Evolutionary conservation across 2,888 invertebrate genomes (phyloP), one percentile per base, ranked within the genome.

Genomic region (Cerastis rubricosa): DNA sequence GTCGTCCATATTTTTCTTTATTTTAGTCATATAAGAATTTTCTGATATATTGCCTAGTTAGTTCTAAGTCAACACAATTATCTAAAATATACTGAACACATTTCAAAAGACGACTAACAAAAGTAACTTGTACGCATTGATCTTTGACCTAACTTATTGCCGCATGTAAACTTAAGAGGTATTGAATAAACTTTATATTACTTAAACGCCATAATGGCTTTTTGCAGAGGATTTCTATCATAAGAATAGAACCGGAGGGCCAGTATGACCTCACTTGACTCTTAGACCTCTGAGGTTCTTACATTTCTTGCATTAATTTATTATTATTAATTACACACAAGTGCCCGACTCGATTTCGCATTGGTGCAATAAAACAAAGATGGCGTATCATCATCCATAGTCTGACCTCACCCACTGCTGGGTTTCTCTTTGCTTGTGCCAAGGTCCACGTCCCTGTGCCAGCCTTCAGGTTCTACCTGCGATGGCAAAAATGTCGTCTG

Each of bases 111-210:
- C 12, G 22, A 70, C 35, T 66, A 0, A 65, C 51, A 65, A 51
- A 67, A 54, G 1, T 6, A 54, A 35, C 40, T 51, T 17, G 17
- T 61, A n/a, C 51, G 22, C 29, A 19, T 66, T 70, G 40, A 70
- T 78, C 65, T 83, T 83, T 78, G 22, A 66, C 65, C 29, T 35
- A 54, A 70, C 17, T 70, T 66, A 76, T 69, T 76, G 49, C 63
- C 14, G 14, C 35, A 82, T 35, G 43, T 64, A 0, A 22, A 67
- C n/a, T 49, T 25, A 81, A 63, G 25, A 76, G 8, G 47, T 49
- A 63, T 54, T 76, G 54, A 76, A 76, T 79, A 54, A 54, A 68
- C 19, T 57, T 68, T 57, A 61, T 57, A 57, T 76, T 82, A 79
- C 67, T 82, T 64, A 83, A 49, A 66, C 51, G 1, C 4, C 1